Percentiles rank a stretch among this genome's conserved stretches.
Conservation (phyloP, 1,140 invertebrate genomes). For the Dreissena rostriformis region DNA sequence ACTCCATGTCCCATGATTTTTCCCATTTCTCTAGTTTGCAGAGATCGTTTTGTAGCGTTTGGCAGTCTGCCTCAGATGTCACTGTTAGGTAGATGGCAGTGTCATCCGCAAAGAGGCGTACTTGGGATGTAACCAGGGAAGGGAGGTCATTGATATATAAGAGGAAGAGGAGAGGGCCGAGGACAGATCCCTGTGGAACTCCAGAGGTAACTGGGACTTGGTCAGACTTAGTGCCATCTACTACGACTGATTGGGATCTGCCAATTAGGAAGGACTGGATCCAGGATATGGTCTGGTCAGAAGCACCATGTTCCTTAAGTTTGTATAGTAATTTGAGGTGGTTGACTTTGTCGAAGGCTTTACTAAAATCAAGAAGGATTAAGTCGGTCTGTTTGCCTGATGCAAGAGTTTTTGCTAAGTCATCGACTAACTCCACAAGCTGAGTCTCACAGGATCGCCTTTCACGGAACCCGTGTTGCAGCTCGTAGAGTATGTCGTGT, state of each 20-base stretch:
- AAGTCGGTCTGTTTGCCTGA: conserved; percentile 35
- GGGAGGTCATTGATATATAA: conserved; percentile 16
- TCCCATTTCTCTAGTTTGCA: conserved; percentile 6
- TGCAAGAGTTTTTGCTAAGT: neutral
- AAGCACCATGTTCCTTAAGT: conserved; percentile 36
- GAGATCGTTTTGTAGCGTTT: conserved; percentile 1
- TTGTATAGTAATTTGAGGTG: conserved; percentile 26
- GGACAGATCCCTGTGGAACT: conserved; percentile 49
- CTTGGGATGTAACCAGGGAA: neutral
- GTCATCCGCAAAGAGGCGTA: conserved; percentile 32
- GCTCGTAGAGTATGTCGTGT: conserved; percentile 54
- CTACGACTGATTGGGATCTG: conserved; percentile 20
- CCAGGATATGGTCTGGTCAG: conserved; percentile 32
- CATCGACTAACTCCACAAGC: neutral
- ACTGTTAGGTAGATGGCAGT: conserved; percentile 13
- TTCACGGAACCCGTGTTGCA: conserved; percentile 55
- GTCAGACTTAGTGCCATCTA: conserved; percentile 32
- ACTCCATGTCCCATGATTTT: neutral
- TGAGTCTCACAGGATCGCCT: conserved; percentile 35
- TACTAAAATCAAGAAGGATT: conserved; percentile 46
- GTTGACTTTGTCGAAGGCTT: conserved; percentile 44
- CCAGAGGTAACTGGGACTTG: conserved; percentile 43
- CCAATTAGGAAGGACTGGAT: conserved; percentile 27
- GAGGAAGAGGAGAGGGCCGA: conserved; percentile 30
- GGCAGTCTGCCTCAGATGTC: neutral